A percentile compares a stretch with the other conserved stretches of the same genome.
Evolutionary conservation across 1,140 invertebrate genomes (phyloP).

Genomic region (Drosophila eugracilis): DNA sequence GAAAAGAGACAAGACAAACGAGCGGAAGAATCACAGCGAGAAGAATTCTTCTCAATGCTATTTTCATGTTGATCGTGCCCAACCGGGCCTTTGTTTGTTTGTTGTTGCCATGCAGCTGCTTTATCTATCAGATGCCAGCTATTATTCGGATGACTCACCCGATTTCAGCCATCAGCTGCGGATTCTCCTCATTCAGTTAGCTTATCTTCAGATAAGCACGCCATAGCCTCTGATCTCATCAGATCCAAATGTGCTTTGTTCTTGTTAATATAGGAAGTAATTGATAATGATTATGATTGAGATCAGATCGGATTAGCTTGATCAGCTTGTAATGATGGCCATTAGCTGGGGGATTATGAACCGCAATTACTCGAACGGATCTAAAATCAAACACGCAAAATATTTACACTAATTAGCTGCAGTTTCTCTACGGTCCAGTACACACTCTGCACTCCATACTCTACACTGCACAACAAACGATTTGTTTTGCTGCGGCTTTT

Average conservation of each 20-base stretch:
- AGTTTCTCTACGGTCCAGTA: slow-evolving; percentile 36
- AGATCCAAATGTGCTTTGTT: slow-evolving; percentile 1
- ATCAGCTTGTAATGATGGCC: slow-evolving; percentile 21
- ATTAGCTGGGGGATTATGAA: slow-evolving; percentile 28
- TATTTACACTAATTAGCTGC: slow-evolving; percentile 52
- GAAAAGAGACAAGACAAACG: neutral
- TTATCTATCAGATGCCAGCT: slow-evolving; percentile 76
- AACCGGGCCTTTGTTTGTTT: slow-evolving; percentile 33
- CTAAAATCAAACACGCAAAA: slow-evolving; percentile 48
- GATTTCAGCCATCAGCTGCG: slow-evolving; percentile 1
- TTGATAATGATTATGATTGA: slow-evolving; percentile 25
- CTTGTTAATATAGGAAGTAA: slow-evolving; percentile 24
- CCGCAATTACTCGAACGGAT: slow-evolving; percentile 40
- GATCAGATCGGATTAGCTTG: neutral
- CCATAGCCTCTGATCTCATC: slow-evolving; percentile 29
- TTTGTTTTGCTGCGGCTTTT: slow-evolving; percentile 13
- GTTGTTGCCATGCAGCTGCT: slow-evolving; percentile 72
- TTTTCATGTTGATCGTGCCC: slow-evolving; percentile 62
- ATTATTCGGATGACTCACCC: slow-evolving; percentile 60
- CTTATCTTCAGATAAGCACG: slow-evolving; percentile 41
- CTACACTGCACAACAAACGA: slow-evolving; percentile 28
- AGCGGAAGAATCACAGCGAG: slow-evolving; percentile 21
- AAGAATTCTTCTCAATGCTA: slow-evolving; percentile 79
- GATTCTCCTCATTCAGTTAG: slow-evolving; percentile 23
- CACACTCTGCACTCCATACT: no score